Base-by-base conservation (phyloP, 2,113 vertebrate species). In the Scomber japonicus region DNA sequence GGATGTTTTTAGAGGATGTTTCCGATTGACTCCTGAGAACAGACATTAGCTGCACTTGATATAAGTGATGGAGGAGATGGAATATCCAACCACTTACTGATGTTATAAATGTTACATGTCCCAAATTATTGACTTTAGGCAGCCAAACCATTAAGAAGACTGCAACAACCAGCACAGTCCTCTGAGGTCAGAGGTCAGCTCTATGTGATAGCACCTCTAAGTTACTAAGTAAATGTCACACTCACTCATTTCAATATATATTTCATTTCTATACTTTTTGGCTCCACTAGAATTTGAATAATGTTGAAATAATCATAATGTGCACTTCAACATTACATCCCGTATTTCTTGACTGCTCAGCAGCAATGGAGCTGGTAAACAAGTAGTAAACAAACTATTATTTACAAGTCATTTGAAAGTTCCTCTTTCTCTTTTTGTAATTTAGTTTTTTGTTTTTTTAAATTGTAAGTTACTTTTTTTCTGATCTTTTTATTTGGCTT, bases 321-420 rank as follows among this genome's bases (percentile, higher is more conserved):
- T 67, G 4, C 1, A 56, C 45, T 44, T 30, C 5, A 7, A 27
- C 24, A 15, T 65, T 15, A n/a, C n/a, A 55, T 24, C 54, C 35
- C 11, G 7, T 6, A 40, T 40, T 40, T 24, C 17, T n/a, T 74
- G 35, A 53, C 17, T 65, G 50, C 16, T 21, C 44, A 21, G 16
- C 46, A 53, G 27, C 31, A 11, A 45, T 21, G 35, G 15, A 66
- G 55, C 62, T 73, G 35, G 16, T 73, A 66, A 66, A 67, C 24
- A 46, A 27, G 24, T 2, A 27, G 24, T 2, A 27, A 27, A 27
- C 24, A 27, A 27, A 27, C 24, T 27, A 27, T 27, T 27, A 27
- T 27, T 27, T 27, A 27, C 24, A 27, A 27, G 24, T 27, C 1
- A 27, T 27, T 27, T 27, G 24, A 27, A 27, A 27, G 24, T 27